A percentile compares a stretch with the other conserved stretches of the same genome.
phyloP scores from a whole-genome alignment of 2,888 invertebrate genomes.

The Leptinotarsa juncta region DNA sequence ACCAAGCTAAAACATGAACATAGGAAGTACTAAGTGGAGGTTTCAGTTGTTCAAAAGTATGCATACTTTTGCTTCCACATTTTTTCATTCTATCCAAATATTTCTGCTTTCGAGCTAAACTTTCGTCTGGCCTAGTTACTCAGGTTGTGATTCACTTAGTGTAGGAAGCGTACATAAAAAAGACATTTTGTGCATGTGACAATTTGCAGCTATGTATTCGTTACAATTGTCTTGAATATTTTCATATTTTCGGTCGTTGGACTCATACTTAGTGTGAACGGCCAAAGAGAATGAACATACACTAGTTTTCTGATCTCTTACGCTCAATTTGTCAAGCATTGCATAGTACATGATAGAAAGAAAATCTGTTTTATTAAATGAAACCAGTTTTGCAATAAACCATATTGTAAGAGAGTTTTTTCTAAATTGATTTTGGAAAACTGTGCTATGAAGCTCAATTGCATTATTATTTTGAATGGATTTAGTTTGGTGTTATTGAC shows the following conservation, averaged over 20 bases:
- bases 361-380: background rate
- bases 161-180: slow-evolving; percentile 37
- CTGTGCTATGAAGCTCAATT: slow-evolving; percentile 43
- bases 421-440: background rate
- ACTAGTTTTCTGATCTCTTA: slow-evolving; percentile 21
- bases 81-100: background rate
- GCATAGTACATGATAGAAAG: slow-evolving; percentile 27
- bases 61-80: background rate
- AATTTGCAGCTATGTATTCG: slow-evolving; percentile 61
- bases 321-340: slow-evolving; percentile 29
- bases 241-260: slow-evolving; percentile 32
- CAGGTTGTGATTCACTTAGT: slow-evolving; percentile 66
- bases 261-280: slow-evolving; percentile 21
- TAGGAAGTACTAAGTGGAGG: too few relatives aligned
- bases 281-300: slow-evolving; percentile 1
- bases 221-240: slow-evolving; percentile 60
- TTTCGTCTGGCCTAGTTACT: slow-evolving; percentile 47
- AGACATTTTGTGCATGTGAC: slow-evolving; percentile 46
- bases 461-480: slow-evolving; percentile 34
- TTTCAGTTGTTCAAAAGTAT: too few relatives aligned
- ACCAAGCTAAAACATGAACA: too few relatives aligned
- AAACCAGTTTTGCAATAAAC: slow-evolving; percentile 9
- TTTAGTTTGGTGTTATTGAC: slow-evolving; percentile 48
- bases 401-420: background rate
- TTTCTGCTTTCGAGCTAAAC: background rate